Base-by-base conservation (phyloP, 1,140 invertebrate species). In the Drosophila murphyi region DNA sequence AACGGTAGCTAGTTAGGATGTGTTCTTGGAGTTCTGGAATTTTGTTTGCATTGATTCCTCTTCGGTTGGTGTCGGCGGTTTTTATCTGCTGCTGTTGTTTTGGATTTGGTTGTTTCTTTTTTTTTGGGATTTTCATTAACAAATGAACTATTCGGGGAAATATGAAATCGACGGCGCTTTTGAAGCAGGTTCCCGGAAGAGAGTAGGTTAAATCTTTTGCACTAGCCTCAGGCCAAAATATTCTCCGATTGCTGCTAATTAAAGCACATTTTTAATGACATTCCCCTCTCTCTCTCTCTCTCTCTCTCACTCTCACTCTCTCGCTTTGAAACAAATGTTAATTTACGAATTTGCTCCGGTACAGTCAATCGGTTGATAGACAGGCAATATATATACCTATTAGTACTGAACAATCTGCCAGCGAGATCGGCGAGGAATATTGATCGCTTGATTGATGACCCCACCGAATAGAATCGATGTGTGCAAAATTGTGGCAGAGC, bases 1-100 rank as follows among this genome's bases (percentile, higher is more conserved):
- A 89, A 89, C 85, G 85, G 85, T 89, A 89, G 85, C 85, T 89
- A 89, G 85, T 89, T 88, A 88, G 85, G 78, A 68, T 72, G 64
- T 61, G 85, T 89, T 87, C 75, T 63, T 60, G 76, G 68, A 78
- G 65, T 60, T 71, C 64, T 69, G 41, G 68, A 35, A 43, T 43
- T 39, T 75, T 76, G 76, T 80, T 78, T 81, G 82, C 76, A 79
- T 85, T 78, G 81, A 77, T 80, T 78, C 67, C 67, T 20, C 45
- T 28, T 5, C 5, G 29, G 7, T 43, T 29, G 61, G 63, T 56
- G 74, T 65, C 67, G 32, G 56, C 54, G 68, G 37, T 32, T 61
- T 67, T 63, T 72, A 55, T 75, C 50, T 70, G 72, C 67, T 12
- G 28, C 47, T 34, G 32, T 78, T 83, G 20, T 20, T 20, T 20